A percentile compares a stretch with the other conserved stretches of the same genome.
phyloP scores from a whole-genome alignment of 2,113 vertebrate species.

The Paracanthobrama guichenoti region DNA sequence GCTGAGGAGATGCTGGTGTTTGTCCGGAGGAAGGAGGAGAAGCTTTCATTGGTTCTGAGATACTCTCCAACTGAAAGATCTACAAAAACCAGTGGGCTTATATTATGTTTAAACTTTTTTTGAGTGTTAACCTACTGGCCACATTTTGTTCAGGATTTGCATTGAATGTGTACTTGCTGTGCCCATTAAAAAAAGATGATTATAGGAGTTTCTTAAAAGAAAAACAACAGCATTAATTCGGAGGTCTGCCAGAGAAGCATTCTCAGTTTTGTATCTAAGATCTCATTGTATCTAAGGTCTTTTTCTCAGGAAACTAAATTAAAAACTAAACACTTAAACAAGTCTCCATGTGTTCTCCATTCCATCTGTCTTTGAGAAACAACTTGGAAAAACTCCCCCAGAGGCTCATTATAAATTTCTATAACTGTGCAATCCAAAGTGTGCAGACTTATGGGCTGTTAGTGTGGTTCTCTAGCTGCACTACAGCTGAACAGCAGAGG shows the following conservation, averaged over 20 bases:
- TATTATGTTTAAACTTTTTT: too few species aligned
- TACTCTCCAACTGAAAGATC: conserved; percentile 68
- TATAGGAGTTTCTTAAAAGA: too few species aligned
- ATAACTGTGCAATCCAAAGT: neutral
- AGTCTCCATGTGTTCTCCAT: neutral
- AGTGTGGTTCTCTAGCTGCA: neutral
- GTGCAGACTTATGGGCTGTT: neutral
- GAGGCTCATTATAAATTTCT: neutral
- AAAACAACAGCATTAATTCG: too few species aligned
- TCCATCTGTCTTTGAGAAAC: neutral
- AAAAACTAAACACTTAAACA: too few species aligned
- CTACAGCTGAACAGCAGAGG: neutral
- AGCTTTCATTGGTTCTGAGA: conserved; percentile 70
- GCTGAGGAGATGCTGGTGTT: conserved; percentile 70
- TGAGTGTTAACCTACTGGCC: too few species aligned
- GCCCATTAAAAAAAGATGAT: too few species aligned
- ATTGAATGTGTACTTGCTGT: too few species aligned
- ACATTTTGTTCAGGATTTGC: too few species aligned
- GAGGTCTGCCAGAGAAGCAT: too few species aligned
- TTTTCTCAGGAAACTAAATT: too few species aligned
- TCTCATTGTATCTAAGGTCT: too few species aligned
- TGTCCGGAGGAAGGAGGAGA: conserved; percentile 76
- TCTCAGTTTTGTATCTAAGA: too few species aligned
- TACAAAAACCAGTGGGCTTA: conserved; percentile 42
- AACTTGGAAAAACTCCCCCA: neutral